These are phyloP conservation scores for Tromatobia lineatoria DNA, from an alignment of 2,888 invertebrate species.

Conservation along the genomic window DNA sequence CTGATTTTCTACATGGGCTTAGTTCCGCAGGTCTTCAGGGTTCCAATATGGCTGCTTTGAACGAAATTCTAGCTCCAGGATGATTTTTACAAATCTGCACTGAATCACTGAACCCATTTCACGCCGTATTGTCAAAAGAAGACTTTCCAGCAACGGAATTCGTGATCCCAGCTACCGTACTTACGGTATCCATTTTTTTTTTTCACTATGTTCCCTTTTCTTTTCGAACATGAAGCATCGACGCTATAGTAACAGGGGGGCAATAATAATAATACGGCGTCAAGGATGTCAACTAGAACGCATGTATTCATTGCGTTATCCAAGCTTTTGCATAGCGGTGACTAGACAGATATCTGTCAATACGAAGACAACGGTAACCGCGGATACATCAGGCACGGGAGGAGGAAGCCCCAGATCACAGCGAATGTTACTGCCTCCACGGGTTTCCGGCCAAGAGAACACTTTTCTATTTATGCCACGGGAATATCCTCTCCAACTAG, in stretches of 20 bases:
- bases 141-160: not conserved
- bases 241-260: not conserved
- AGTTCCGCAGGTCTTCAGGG: too few species aligned
- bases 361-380: slow-evolving; percentile 35
- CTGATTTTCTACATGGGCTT: too few species aligned
- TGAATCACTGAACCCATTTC: not conserved
- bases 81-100: not conserved
- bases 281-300: slow-evolving; percentile 2
- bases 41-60: too few species aligned
- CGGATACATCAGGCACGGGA: slow-evolving; percentile 1
- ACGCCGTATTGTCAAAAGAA: not conserved
- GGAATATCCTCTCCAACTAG: slow-evolving; percentile 25
- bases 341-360: slow-evolving; percentile 36
- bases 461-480: slow-evolving; percentile 52
- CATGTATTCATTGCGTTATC: slow-evolving; percentile 16
- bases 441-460: slow-evolving; percentile 33
- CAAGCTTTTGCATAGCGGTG: not conserved
- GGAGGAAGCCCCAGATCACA: slow-evolving; percentile 11
- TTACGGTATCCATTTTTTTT: not conserved
- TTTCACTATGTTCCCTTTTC: not conserved
- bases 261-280: not conserved
- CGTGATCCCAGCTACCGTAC: not conserved
- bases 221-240: slow-evolving; percentile 1
- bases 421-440: slow-evolving; percentile 14
- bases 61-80: too few species aligned